Percentiles rank a stretch among this genome's conserved stretches.
These are phyloP conservation scores for Salvelinus namaycush DNA, from an alignment of 2,113 vertebrate genomes.

Conservation along the genomic window DNA sequence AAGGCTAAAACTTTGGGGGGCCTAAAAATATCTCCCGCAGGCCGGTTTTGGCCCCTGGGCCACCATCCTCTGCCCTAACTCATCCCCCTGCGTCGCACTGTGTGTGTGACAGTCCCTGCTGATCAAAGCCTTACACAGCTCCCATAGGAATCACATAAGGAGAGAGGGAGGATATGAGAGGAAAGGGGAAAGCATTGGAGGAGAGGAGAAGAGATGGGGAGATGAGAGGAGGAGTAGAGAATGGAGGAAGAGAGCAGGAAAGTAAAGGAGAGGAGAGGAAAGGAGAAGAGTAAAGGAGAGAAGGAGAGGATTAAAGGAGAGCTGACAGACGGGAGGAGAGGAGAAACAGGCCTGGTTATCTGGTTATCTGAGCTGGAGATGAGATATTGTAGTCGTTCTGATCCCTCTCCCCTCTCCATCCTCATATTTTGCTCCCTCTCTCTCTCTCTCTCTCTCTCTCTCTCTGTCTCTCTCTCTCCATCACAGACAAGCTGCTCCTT, in stretches of 20 bases:
- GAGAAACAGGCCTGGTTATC: constrained; percentile 42
- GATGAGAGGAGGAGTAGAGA: too few relatives aligned
- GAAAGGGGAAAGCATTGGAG: too few relatives aligned
- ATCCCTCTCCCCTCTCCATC: background rate
- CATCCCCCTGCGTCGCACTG: too few relatives aligned
- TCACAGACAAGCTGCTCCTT: constrained; percentile 27
- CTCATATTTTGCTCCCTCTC: background rate
- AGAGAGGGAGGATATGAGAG: background rate
- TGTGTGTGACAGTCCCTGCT: constrained; percentile 26
- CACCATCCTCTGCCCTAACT: too few relatives aligned
- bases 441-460: background rate
- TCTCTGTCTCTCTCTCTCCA: background rate
- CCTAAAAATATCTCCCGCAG: too few relatives aligned
- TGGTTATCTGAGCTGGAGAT: constrained; percentile 5
- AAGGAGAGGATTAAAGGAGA: background rate
- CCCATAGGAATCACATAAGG: constrained; percentile 2
- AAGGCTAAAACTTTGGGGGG: too few relatives aligned
- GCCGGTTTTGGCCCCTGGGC: too few relatives aligned
- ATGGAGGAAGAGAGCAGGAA: too few relatives aligned
- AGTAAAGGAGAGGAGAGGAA: too few relatives aligned
- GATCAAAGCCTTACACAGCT: constrained; percentile 10
- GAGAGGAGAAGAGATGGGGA: too few relatives aligned
- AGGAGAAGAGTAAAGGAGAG: too few relatives aligned
- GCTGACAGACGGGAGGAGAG: background rate
- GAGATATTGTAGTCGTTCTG: background rate